Conservation (phyloP, 2,888 invertebrate species). For the Cheilosia urbana region DNA sequence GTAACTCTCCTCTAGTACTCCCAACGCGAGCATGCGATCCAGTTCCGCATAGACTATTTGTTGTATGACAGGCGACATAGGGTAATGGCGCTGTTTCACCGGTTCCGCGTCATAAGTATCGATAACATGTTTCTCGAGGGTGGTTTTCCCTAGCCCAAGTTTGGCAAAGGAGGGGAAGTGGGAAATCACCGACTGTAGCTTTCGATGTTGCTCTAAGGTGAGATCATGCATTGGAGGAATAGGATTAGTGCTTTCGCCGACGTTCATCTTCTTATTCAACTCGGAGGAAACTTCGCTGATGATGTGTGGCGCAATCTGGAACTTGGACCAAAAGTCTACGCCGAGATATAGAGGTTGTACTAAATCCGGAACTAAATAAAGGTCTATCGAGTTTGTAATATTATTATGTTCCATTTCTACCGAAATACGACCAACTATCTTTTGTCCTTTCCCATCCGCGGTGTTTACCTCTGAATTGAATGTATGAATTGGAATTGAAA, state of each 20-base stretch:
- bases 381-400: background rate
- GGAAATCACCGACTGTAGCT: background rate
- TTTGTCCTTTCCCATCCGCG: constrained; percentile 20
- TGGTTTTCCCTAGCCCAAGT: too few species aligned
- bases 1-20: too few species aligned
- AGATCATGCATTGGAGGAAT: background rate
- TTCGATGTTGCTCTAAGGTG: background rate
- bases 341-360: constrained; percentile 28
- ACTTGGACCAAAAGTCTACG: constrained; percentile 32
- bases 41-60: too few species aligned
- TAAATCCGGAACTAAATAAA: constrained; percentile 15
- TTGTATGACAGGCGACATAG: too few species aligned
- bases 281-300: constrained; percentile 11
- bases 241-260: background rate
- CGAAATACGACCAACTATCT: constrained; percentile 15
- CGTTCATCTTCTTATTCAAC: background rate
- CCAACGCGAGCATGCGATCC: too few species aligned
- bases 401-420: constrained; percentile 7
- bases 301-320: constrained; percentile 18
- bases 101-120: too few species aligned
- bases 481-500: background rate
- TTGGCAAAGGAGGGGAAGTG: too few species aligned
- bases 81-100: too few species aligned
- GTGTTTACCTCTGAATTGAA: constrained; percentile 17
- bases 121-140: too few species aligned